Conservation (phyloP, 2,888 invertebrate genomes). For the Microdon myrmicae region DNA sequence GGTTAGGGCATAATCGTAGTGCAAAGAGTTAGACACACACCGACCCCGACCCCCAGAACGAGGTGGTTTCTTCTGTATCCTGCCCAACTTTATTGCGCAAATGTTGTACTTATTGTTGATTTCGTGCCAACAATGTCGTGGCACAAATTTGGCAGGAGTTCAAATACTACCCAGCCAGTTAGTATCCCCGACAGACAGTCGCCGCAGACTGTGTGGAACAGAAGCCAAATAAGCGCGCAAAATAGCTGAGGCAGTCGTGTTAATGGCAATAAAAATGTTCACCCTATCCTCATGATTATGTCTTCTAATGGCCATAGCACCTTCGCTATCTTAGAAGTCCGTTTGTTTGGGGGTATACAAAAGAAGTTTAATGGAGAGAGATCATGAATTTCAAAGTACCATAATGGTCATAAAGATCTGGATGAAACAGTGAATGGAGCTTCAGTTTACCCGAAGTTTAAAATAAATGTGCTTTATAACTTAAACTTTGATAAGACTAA, state of each 20-base stretch:
- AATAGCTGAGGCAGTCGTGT: slow-evolving; percentile 41
- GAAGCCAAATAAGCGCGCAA: slow-evolving; percentile 30
- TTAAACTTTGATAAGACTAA: no score
- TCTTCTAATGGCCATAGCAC: no score
- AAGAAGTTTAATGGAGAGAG: no score
- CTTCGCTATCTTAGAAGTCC: no score
- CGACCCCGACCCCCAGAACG: slow-evolving; percentile 11
- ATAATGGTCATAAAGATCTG: no score
- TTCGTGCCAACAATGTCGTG: slow-evolving; percentile 47
- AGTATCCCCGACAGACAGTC: slow-evolving; percentile 3
- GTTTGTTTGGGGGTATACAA: no score
- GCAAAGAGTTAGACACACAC: not conserved
- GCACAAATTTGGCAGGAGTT: slow-evolving; percentile 45
- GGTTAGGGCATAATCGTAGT: slow-evolving; percentile 41
- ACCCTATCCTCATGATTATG: slow-evolving; percentile 29
- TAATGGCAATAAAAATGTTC: slow-evolving; percentile 45
- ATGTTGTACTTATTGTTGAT: slow-evolving; percentile 49
- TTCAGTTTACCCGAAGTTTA: no score
- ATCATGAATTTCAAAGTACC: no score
- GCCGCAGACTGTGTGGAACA: slow-evolving; percentile 3
- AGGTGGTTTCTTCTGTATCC: not conserved
- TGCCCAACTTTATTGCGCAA: slow-evolving; percentile 24
- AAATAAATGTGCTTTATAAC: no score
- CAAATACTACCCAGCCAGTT: slow-evolving; percentile 30
- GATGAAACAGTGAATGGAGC: no score